Evolutionary conservation across 2,888 invertebrate genomes (phyloP).

Genomic region (Mythimna ferrago): DNA sequence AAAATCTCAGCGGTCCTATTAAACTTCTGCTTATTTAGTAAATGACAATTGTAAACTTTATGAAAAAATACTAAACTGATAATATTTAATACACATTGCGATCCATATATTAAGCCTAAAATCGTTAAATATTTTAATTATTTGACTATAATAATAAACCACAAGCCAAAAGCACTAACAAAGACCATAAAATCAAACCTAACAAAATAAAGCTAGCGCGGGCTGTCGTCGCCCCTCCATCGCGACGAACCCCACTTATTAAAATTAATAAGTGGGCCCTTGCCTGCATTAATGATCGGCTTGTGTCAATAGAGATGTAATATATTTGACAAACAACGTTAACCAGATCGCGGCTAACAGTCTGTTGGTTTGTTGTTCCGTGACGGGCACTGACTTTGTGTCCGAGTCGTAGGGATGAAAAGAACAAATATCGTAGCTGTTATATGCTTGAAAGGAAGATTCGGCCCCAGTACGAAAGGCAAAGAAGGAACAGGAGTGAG

Average conservation of each 20-base stretch:
- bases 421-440: background rate
- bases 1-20: too few species aligned
- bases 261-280: conserved; percentile 90
- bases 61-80: too few species aligned
- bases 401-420: background rate
- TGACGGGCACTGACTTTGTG: conserved; percentile 18
- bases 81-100: too few species aligned
- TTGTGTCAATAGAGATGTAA: conserved; percentile 89
- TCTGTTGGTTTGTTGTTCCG: conserved; percentile 62
- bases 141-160: conserved; percentile 48
- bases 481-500: too few species aligned
- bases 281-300: conserved; percentile 88
- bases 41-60: too few species aligned
- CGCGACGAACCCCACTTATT: conserved; percentile 87
- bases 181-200: conserved; percentile 87
- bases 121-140: conserved; percentile 25
- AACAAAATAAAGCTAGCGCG: conserved; percentile 82
- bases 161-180: conserved; percentile 40
- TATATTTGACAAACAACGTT: conserved; percentile 88
- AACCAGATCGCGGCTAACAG: conserved; percentile 74
- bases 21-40: too few species aligned
- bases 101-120: background rate
- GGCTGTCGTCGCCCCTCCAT: conserved; percentile 82
- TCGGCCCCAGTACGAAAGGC: too few species aligned
- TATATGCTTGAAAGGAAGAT: background rate